A percentile compares a stretch with the other conserved stretches of the same genome.
phyloP scores from a whole-genome alignment of 1,140 invertebrate species.

The Drosophila kohkoa region DNA sequence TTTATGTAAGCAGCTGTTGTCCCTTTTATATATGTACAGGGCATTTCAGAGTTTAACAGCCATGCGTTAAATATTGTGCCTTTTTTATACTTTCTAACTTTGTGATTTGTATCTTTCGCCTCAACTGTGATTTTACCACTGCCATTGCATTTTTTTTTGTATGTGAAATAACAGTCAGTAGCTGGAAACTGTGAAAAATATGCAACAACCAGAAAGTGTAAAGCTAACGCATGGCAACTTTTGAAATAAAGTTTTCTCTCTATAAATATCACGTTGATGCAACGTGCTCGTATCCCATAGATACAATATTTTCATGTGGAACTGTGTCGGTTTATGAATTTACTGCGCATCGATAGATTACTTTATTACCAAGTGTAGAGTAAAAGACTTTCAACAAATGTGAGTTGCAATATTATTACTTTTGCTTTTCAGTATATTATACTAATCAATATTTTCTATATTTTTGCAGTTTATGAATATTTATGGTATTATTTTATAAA shows the following conservation, averaged over 20 bases:
- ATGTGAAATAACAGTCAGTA: slow-evolving; percentile 1
- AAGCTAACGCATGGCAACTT: slow-evolving; percentile 1
- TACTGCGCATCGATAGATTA: background rate
- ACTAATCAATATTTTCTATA: background rate
- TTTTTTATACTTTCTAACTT: slow-evolving; percentile 12
- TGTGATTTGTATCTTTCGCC: slow-evolving; percentile 26
- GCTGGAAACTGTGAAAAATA: background rate
- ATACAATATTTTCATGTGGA: no score
- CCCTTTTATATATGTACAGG: slow-evolving; percentile 14
- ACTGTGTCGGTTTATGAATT: background rate
- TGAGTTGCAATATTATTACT: background rate
- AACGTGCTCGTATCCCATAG: background rate
- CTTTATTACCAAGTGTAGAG: background rate
- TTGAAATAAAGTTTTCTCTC: slow-evolving; percentile 5
- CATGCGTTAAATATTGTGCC: background rate
- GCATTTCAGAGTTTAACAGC: background rate
- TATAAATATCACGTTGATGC: background rate
- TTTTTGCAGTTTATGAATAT: background rate
- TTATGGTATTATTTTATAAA: no score
- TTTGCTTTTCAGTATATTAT: background rate
- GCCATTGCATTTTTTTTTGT: background rate
- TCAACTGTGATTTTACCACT: slow-evolving; percentile 6
- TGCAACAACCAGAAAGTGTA: background rate
- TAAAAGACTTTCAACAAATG: background rate
- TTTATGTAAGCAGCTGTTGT: background rate